Evolutionary conservation across 2,113 vertebrate genomes (phyloP).

Genomic region (Brachyhypopomus gauderio): DNA sequence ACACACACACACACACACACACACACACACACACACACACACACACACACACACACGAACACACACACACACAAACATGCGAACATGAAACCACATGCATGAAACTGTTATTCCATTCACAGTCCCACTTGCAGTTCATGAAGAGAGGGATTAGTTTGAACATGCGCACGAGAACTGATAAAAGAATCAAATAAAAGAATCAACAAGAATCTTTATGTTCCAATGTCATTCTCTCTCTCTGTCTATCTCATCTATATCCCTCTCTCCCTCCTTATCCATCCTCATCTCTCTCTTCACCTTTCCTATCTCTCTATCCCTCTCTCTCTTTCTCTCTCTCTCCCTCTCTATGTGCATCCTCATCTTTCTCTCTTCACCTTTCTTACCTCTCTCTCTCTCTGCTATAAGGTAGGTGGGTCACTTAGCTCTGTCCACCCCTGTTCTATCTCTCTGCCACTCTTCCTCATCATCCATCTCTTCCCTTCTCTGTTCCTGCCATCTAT

Average conservation of each 20-base stretch:
- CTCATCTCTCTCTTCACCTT: neutral
- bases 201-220: neutral
- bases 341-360: neutral
- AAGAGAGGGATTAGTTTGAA: neutral
- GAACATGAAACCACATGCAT: too few species aligned
- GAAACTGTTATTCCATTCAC: neutral
- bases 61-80: conserved; percentile 36
- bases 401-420: too few species aligned
- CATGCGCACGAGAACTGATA: neutral
- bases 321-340: neutral
- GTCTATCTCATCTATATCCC: neutral
- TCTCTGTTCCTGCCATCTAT: conserved; percentile 22
- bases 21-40: conserved; percentile 31
- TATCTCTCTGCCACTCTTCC: neutral
- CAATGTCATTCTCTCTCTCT: neutral
- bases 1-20: conserved; percentile 43
- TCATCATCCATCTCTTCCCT: neutral
- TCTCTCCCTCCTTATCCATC: neutral
- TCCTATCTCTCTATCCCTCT: conserved; percentile 13
- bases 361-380: neutral
- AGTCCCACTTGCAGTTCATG: neutral
- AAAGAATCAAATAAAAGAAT: neutral
- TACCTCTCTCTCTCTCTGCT: neutral
- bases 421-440: neutral
- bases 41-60: neutral